Evolutionary conservation across 2,113 vertebrate species (phyloP).

Genomic region (Phyllostomus discolor): DNA sequence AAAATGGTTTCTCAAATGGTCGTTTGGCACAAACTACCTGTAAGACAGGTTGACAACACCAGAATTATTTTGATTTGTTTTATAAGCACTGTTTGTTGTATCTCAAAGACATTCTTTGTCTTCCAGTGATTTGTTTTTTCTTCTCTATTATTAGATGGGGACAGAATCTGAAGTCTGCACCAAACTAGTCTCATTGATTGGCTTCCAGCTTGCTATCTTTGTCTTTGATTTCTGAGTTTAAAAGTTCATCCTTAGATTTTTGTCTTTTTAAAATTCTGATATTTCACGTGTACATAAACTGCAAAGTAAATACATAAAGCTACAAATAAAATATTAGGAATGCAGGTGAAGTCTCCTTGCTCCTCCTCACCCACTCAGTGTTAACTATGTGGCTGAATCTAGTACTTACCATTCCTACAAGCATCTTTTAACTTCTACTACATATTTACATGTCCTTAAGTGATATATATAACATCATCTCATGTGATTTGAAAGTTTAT

Average conservation of each 20-base stretch:
- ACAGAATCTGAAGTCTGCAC: background rate
- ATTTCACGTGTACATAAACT: background rate
- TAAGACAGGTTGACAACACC: background rate
- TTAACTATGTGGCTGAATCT: background rate
- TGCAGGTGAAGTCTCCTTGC: background rate
- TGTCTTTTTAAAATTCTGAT: background rate
- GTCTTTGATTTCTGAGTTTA: background rate
- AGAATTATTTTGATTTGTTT: background rate
- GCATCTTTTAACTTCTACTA: background rate
- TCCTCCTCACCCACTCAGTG: background rate
- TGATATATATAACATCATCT: background rate
- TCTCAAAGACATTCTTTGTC: background rate
- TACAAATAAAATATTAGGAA: background rate
- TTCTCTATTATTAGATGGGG: background rate
- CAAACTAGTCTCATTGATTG: background rate
- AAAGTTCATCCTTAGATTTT: background rate
- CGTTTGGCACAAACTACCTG: background rate
- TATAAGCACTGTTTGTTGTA: background rate
- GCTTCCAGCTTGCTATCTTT: background rate
- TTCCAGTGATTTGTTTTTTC: background rate
- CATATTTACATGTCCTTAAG: background rate
- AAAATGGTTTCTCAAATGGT: background rate
- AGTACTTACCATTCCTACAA: background rate
- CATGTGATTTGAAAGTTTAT: background rate
- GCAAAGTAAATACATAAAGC: background rate